Evolutionary conservation across 2,888 invertebrate genomes (phyloP).

Genomic region (Acrocyrtus sp.): DNA sequence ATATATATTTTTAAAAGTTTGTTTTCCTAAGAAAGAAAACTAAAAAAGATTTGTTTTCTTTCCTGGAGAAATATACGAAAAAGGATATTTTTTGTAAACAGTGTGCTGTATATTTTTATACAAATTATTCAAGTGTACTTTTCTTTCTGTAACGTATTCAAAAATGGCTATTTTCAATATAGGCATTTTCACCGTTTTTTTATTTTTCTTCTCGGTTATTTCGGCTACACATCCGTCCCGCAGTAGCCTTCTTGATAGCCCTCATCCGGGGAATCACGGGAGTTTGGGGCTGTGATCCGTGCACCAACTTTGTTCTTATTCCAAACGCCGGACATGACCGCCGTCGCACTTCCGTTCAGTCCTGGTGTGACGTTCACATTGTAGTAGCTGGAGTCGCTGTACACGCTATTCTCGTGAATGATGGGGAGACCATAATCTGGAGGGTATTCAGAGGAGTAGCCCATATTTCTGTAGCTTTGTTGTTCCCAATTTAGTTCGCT

Average conservation of each 20-base stretch:
- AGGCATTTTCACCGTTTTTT: no score
- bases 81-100: no score
- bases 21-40: no score
- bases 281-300: constrained; percentile 62
- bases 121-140: no score
- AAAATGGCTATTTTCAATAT: not conserved
- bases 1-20: no score
- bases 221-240: constrained; percentile 85
- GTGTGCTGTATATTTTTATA: no score
- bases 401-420: constrained; percentile 63
- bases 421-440: constrained; percentile 83
- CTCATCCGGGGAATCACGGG: constrained; percentile 87
- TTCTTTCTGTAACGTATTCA: not conserved
- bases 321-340: constrained; percentile 88
- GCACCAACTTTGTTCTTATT: constrained; percentile 77
- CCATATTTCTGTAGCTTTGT: constrained; percentile 63
- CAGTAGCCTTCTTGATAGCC: constrained; percentile 89
- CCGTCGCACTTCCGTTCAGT: constrained; percentile 48
- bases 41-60: no score
- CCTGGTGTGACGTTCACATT: constrained; percentile 48
- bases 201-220: no score
- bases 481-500: constrained; percentile 64
- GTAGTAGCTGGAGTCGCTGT: constrained; percentile 62
- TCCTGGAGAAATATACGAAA: no score
- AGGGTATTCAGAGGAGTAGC: constrained; percentile 72